Evolutionary conservation across 2,797 vertebrate genomes (phyloP).

Genomic region (Leptodactylus fallax): DNA sequence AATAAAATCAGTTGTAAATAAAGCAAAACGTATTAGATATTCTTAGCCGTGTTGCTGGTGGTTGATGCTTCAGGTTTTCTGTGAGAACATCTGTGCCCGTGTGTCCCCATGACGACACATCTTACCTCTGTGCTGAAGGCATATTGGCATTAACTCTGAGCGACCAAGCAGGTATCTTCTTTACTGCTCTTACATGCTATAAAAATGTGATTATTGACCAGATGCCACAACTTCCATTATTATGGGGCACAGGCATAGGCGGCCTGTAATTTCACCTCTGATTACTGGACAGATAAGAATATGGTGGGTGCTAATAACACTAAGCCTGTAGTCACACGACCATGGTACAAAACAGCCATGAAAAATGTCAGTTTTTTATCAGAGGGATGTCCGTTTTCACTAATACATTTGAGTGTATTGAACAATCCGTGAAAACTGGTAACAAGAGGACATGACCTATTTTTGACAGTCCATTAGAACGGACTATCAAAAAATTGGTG

Average conservation of each 20-base stretch:
- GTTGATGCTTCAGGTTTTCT: not conserved
- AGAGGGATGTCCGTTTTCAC: no score
- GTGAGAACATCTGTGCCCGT: slow-evolving; percentile 8
- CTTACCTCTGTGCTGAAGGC: not conserved
- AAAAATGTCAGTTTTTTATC: no score
- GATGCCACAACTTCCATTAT: not conserved
- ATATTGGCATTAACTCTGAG: not conserved
- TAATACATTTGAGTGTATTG: no score
- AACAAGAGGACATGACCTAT: no score
- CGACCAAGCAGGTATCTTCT: not conserved
- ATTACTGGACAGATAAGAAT: not conserved
- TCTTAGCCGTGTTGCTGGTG: no score
- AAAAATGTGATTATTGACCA: not conserved
- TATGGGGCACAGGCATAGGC: not conserved
- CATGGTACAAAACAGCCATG: no score
- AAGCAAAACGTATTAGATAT: not conserved
- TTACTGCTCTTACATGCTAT: not conserved
- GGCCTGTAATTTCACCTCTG: not conserved
- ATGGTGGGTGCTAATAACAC: no score
- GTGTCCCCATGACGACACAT: slow-evolving; percentile 7
- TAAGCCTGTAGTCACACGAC: no score
- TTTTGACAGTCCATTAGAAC: no score
- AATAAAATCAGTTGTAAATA: not conserved
- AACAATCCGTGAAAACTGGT: no score
- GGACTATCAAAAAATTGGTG: no score